Evolutionary conservation across 1,140 invertebrate species (phyloP), one percentile per base, ranked within the genome.

Genomic region (Aphelenchoides fujianensis): DNA sequence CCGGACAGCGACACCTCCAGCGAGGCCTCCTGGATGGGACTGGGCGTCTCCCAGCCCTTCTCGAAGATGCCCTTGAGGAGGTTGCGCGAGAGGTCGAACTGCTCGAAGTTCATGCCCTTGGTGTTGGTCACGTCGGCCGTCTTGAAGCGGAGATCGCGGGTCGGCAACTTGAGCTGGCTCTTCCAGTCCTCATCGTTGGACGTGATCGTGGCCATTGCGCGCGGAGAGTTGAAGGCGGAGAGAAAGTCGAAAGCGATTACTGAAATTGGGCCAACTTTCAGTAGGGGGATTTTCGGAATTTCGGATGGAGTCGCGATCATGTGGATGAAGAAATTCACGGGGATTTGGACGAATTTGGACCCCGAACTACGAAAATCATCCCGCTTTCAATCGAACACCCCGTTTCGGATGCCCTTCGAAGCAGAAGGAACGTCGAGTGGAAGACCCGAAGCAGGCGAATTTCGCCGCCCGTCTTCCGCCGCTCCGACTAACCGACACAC

Each of bases 21-120:
- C 85, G 94, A 94, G 79, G 93, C 93, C 89, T 97, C 94, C 89
- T 99, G 97, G 88, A 99, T 99, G 28, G 97, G 97, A 74, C 94
- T 97, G 62, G 97, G 97, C 85, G 94, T 94, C 85, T 99, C 97
- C 97, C 96, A 99, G 59, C 97, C 97, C 88, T 98, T 98, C 86
- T 99, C 97, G 86, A 98, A 99, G 84, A 99, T 98, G 75, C 96
- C 97, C 95, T 98, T 99, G 71, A 99, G 87, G 78, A 99, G 88
- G 87, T 97, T 93, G 82, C 96, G 88, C 87, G 95, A 95, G 69
- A 99, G 88, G 86, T 95, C 97, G 87, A 97, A 98, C 86, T 99
- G 95, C 89, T 98, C 96, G 89, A 99, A 99, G 86, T 98, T 95
- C 88, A 97, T 97, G 79, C 96, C 96, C 89, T 94, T 92, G 82